phyloP scores from a whole-genome alignment of 2,797 vertebrate genomes.

The Typhlichthys subterraneus region DNA sequence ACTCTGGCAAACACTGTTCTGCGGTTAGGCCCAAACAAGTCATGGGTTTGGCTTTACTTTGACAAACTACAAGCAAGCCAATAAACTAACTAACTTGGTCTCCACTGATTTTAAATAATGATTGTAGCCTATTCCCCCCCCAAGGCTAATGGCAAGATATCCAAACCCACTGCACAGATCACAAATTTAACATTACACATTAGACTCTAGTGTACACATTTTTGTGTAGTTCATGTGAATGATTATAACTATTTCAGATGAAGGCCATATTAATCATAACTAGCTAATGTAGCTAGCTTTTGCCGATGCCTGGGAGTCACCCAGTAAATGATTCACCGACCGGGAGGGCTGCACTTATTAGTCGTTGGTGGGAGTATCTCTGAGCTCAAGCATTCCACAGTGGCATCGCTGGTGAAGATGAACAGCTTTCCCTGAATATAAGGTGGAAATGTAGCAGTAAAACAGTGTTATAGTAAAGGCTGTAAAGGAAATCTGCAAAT shows the following conservation, averaged over 20 bases:
- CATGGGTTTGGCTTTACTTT: constrained; percentile 15
- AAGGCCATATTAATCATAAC: no score
- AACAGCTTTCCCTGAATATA: constrained; percentile 20
- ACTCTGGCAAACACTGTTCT: constrained; percentile 16
- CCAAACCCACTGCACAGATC: no score
- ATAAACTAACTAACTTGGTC: constrained; percentile 2
- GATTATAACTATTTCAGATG: no score
- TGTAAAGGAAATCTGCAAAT: no score
- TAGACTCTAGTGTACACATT: no score
- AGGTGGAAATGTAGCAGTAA: constrained; percentile 10
- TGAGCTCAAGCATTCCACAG: constrained; percentile 61
- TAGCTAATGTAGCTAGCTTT: constrained; percentile 18
- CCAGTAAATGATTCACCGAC: constrained; percentile 50
- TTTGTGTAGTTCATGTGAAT: no score
- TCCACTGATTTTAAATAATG: constrained; percentile 1
- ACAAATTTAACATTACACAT: no score
- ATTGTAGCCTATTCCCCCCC: no score
- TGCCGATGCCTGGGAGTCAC: constrained; percentile 45
- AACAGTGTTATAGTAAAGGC: neutral
- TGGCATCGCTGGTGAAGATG: constrained; percentile 33
- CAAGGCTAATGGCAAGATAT: no score
- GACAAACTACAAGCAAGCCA: neutral
- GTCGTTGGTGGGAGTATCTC: constrained; percentile 50
- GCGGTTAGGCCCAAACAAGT: constrained; percentile 4
- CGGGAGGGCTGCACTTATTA: constrained; percentile 62